Evolutionary conservation across 1,140 invertebrate species (phyloP).

Genomic region (Sycobia sp.): DNA sequence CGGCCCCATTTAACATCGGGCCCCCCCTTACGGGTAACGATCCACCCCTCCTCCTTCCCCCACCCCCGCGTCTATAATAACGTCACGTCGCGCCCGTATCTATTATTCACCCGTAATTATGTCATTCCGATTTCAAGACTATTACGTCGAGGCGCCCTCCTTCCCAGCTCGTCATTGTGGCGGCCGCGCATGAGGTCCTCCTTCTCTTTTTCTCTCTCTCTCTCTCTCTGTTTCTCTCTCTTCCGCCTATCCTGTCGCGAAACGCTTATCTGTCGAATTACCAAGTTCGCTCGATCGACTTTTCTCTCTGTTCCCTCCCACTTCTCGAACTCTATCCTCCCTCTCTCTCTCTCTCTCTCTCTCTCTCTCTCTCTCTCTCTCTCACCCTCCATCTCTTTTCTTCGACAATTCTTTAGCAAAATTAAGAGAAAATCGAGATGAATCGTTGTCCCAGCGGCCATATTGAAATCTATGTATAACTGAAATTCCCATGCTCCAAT

Average conservation of each 20-base stretch:
- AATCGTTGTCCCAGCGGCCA: no score
- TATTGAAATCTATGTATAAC: no score
- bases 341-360: background rate
- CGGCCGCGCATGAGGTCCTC: no score
- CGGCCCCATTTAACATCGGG: no score
- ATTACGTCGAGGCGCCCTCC: background rate
- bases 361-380: background rate
- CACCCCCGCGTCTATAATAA: conserved; percentile 12
- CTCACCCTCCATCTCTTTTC: background rate
- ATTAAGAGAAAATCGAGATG: no score
- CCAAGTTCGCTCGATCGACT: conserved; percentile 1
- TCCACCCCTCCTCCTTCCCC: background rate
- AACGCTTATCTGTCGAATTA: conserved; percentile 15
- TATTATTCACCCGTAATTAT: conserved; percentile 13
- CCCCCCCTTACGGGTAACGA: no score
- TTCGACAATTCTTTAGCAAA: background rate
- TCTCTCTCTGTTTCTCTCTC: no score
- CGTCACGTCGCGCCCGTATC: conserved; percentile 10
- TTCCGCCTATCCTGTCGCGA: background rate
- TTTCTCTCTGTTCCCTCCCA: no score
- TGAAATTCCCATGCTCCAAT: no score
- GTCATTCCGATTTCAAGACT: conserved; percentile 9
- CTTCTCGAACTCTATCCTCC: no score
- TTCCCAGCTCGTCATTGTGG: no score
- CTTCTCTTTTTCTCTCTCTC: no score